Percentiles rank a stretch among this genome's conserved stretches.
Conservation (phyloP, 2,797 vertebrate species). For the Poecilia wingei region DNA sequence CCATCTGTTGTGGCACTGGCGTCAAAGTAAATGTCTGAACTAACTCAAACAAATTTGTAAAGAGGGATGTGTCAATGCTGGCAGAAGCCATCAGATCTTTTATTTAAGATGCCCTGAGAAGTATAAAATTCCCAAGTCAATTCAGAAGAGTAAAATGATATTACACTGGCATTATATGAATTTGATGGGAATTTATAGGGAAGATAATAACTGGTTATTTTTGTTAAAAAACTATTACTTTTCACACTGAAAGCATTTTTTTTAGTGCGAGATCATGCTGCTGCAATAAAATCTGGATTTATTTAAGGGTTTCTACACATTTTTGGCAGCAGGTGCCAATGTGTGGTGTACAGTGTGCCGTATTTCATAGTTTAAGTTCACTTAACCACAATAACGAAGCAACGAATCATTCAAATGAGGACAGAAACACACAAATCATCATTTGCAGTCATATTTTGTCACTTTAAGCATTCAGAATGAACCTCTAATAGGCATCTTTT, state of each 20-base stretch:
- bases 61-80: background rate
- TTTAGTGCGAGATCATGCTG: background rate
- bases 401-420: background rate
- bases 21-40: background rate
- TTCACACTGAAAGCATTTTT: background rate
- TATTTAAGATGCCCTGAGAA: background rate
- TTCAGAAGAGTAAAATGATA: background rate
- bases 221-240: background rate
- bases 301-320: background rate
- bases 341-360: background rate
- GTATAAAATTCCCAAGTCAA: background rate
- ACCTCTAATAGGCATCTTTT: background rate
- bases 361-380: background rate
- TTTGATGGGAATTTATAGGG: background rate
- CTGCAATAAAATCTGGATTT: background rate
- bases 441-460: background rate
- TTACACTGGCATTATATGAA: background rate
- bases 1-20: background rate
- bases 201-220: background rate
- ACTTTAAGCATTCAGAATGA: background rate
- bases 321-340: background rate
- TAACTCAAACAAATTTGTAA: background rate
- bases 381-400: background rate
- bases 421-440: background rate
- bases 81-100: background rate